phyloP scores from a whole-genome alignment of 1,140 invertebrate genomes.

The Pararge aegeria region DNA sequence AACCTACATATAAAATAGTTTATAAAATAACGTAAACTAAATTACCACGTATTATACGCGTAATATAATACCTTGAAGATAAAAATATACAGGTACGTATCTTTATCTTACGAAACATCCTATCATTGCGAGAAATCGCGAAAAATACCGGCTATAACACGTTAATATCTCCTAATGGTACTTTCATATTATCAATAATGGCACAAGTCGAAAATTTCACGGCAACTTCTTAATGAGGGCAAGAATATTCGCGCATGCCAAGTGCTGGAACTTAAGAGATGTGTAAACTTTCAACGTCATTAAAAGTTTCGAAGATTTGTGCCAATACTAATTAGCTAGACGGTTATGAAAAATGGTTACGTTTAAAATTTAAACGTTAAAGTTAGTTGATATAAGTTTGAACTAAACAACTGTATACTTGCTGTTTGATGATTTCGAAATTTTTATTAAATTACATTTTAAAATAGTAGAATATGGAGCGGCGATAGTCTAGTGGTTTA shows the following conservation, averaged over 20 bases:
- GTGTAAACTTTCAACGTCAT: constrained; percentile 71
- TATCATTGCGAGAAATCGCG: constrained; percentile 13
- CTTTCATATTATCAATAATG: constrained; percentile 56
- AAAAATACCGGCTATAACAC: constrained; percentile 25
- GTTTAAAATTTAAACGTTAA: constrained; percentile 9
- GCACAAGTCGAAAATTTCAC: constrained; percentile 56
- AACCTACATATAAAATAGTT: too few relatives aligned
- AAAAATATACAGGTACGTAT: too few relatives aligned
- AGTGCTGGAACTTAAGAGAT: constrained; percentile 59
- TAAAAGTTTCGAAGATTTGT: constrained; percentile 74
- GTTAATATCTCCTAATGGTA: constrained; percentile 23
- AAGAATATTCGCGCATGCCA: constrained; percentile 55
- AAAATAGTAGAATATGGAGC: too few relatives aligned
- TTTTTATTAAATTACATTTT: too few relatives aligned
- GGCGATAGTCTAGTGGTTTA: too few relatives aligned
- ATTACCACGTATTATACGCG: too few relatives aligned
- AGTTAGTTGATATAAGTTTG: background rate
- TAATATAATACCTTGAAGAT: too few relatives aligned
- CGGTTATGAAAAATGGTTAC: constrained; percentile 44
- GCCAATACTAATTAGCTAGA: constrained; percentile 70
- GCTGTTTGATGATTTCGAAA: too few relatives aligned
- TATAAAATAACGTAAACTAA: too few relatives aligned
- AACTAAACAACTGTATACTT: too few relatives aligned
- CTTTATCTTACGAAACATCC: background rate
- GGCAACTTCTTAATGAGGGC: constrained; percentile 66